Conservation (phyloP, 2,888 invertebrate species). For the Nomada hirtipes region DNA sequence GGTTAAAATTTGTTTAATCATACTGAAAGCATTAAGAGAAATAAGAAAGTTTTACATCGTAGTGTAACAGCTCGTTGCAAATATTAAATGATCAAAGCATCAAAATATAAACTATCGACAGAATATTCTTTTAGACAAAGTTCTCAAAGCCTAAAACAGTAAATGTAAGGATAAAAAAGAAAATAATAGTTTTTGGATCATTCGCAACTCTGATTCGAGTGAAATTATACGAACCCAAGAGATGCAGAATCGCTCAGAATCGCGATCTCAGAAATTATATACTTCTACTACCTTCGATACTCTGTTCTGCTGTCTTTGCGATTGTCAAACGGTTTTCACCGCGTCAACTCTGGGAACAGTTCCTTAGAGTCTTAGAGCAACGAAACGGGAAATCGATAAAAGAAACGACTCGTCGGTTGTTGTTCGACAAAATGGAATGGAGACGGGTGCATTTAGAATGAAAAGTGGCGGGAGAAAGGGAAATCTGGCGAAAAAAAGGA, state of each 20-base stretch:
- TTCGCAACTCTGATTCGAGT: background rate
- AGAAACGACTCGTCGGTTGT: conserved; percentile 28
- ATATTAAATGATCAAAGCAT: too few relatives aligned
- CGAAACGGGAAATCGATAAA: conserved; percentile 51
- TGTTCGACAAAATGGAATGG: conserved; percentile 38
- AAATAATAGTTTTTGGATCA: too few relatives aligned
- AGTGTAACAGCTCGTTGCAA: too few relatives aligned
- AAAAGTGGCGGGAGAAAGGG: conserved; percentile 42
- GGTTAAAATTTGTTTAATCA: too few relatives aligned
- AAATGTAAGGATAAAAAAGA: too few relatives aligned
- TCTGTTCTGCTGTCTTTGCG: background rate
- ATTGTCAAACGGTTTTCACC: conserved; percentile 2
- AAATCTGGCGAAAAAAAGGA: conserved; percentile 48
- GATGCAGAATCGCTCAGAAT: too few relatives aligned
- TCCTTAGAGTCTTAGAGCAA: conserved; percentile 1
- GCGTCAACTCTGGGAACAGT: background rate
- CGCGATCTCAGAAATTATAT: too few relatives aligned
- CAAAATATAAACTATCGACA: too few relatives aligned
- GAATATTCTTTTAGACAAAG: too few relatives aligned
- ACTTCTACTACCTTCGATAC: background rate
- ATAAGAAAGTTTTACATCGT: too few relatives aligned
- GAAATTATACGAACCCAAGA: background rate
- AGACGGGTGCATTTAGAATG: conserved; percentile 53
- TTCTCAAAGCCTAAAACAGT: too few relatives aligned
- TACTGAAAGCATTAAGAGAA: too few relatives aligned